Conservation (phyloP, 2,797 vertebrate species). For the Erethizon dorsatum region DNA sequence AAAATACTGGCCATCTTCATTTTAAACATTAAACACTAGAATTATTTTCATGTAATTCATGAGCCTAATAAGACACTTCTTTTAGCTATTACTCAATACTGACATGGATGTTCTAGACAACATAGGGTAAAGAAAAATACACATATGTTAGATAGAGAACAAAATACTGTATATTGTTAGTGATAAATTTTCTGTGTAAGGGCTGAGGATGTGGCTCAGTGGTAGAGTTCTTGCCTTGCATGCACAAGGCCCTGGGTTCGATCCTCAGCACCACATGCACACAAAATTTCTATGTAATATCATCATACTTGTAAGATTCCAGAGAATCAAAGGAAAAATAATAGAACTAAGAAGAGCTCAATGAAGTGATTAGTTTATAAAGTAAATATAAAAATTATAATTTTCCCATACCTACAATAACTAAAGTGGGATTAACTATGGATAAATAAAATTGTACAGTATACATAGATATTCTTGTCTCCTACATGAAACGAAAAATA, state of each 20-base stretch:
- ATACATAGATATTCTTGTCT: not conserved
- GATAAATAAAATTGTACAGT: conserved; percentile 9
- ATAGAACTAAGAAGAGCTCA: conserved; percentile 19
- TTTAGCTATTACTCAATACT: conserved; percentile 36
- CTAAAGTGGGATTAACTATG: not conserved
- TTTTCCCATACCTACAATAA: not conserved
- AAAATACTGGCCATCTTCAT: conserved; percentile 67
- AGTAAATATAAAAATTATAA: not conserved
- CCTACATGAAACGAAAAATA: not conserved
- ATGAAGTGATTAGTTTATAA: conserved; percentile 25
- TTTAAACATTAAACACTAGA: conserved; percentile 36
- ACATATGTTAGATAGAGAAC: conserved; percentile 31
- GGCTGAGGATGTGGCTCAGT: too few species aligned
- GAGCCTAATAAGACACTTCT: not conserved
- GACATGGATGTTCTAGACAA: not conserved
- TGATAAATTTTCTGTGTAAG: not conserved
- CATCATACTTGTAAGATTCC: not conserved
- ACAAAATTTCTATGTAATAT: not conserved
- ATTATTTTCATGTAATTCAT: conserved; percentile 3
- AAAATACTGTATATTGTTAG: not conserved
- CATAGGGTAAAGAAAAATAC: not conserved
- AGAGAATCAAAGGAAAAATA: conserved; percentile 31
- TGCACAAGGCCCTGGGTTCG: too few species aligned
- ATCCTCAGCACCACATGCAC: too few species aligned
- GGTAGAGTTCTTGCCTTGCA: too few species aligned